Conservation (phyloP, 2,888 invertebrate genomes). For the Augiades crinisus region DNA sequence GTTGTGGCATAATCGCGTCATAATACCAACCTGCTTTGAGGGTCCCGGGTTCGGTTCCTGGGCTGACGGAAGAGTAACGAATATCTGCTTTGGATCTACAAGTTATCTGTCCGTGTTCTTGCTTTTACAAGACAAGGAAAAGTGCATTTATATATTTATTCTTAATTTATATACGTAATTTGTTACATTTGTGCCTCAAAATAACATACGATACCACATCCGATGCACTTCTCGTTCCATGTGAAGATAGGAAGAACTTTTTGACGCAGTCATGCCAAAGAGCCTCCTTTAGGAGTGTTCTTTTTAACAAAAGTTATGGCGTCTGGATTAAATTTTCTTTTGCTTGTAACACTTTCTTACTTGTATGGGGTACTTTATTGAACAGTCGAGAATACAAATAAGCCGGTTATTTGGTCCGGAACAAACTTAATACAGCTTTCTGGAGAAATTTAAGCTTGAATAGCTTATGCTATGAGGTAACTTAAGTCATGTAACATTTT, state of each 20-base stretch:
- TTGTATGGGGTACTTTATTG: constrained; percentile 41
- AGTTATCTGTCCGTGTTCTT: too few species aligned
- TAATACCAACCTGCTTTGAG: too few species aligned
- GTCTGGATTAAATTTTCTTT: constrained; percentile 69
- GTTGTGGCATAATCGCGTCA: too few species aligned
- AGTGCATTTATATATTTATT: too few species aligned
- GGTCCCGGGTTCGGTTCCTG: too few species aligned
- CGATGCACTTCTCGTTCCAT: constrained; percentile 30
- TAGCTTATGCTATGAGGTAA: too few species aligned
- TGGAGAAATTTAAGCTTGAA: background rate
- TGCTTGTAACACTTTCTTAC: constrained; percentile 53
- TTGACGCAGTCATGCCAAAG: constrained; percentile 67
- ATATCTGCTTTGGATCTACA: too few species aligned
- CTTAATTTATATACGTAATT: too few species aligned
- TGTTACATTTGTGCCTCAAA: too few species aligned
- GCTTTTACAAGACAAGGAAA: too few species aligned
- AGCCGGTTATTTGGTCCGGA: constrained; percentile 7
- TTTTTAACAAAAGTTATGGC: constrained; percentile 67
- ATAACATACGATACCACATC: constrained; percentile 35
- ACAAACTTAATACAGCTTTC: background rate
- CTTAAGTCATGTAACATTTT: too few species aligned
- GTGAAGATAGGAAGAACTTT: constrained; percentile 59
- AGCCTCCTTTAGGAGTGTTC: constrained; percentile 61
- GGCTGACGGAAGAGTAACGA: too few species aligned
- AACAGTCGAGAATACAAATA: constrained; percentile 30